phyloP scores from a whole-genome alignment of 2,113 vertebrate genomes.

The Cygnus atratus region DNA sequence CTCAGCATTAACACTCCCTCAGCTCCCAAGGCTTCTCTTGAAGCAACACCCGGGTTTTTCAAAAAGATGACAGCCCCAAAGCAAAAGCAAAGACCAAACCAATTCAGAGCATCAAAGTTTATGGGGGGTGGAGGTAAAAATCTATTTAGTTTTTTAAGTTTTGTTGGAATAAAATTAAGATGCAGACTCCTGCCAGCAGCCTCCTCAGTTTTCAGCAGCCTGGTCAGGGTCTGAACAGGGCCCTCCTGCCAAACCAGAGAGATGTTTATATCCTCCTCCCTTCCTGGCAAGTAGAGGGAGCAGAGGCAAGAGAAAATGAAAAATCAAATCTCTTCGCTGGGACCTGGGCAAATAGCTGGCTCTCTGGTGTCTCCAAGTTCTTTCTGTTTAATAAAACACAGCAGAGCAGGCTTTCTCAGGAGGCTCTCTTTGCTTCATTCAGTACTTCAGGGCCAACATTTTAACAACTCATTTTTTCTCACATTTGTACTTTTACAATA shows the following conservation, averaged over 20 bases:
- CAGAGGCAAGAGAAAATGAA: background rate
- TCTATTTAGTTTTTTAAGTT: background rate
- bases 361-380: background rate
- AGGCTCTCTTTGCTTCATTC: background rate
- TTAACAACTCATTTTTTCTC: constrained; percentile 47
- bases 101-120: background rate
- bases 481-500: background rate
- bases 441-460: constrained; percentile 4
- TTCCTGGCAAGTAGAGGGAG: background rate
- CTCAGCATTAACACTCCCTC: background rate
- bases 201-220: background rate
- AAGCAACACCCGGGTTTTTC: rapidly evolving
- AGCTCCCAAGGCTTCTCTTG: background rate
- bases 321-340: background rate
- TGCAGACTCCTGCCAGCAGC: background rate
- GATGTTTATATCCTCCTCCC: background rate
- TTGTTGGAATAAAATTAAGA: background rate
- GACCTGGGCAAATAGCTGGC: background rate
- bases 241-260: rapidly evolving
- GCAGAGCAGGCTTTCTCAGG: background rate
- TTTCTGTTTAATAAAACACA: constrained; percentile 31
- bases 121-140: background rate
- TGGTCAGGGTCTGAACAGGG: background rate
- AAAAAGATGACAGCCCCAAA: background rate
- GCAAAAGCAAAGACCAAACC: background rate